A percentile compares a stretch with the other conserved stretches of the same genome.
These are phyloP conservation scores for Acrocera orbiculus DNA, from an alignment of 2,888 invertebrate species.

Conservation along the genomic window DNA sequence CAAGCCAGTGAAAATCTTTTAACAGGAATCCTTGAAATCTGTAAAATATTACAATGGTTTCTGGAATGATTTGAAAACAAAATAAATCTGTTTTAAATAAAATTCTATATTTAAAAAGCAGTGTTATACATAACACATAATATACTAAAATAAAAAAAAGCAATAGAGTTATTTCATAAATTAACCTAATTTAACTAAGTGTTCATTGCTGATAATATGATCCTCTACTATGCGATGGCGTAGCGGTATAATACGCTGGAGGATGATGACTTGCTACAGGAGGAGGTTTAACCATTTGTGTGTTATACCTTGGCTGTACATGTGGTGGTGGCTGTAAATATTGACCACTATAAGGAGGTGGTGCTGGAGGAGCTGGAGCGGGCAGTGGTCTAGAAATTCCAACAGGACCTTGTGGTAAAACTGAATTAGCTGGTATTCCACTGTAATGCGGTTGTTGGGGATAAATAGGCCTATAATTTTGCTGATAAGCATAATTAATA, in stretches of 20 bases:
- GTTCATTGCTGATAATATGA: conserved; percentile 13
- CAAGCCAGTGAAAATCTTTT: too few relatives aligned
- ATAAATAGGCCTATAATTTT: conserved; percentile 32
- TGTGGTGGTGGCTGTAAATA: background rate
- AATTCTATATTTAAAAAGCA: too few relatives aligned
- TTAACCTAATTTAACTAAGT: too few relatives aligned
- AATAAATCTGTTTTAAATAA: too few relatives aligned
- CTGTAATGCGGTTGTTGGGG: conserved; percentile 22
- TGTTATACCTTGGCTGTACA: conserved; percentile 1
- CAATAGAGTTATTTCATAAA: too few relatives aligned
- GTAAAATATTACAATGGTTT: too few relatives aligned
- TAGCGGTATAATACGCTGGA: background rate
- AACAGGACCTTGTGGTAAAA: conserved; percentile 19
- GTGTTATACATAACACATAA: too few relatives aligned
- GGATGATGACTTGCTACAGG: background rate
- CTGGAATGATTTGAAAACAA: too few relatives aligned
- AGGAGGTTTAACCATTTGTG: background rate
- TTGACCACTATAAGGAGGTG: background rate
- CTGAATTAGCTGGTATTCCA: conserved; percentile 15
- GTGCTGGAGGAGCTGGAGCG: conserved; percentile 31
- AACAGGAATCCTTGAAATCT: too few relatives aligned
- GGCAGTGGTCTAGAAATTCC: conserved; percentile 30
- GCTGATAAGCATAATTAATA: conserved; percentile 25
- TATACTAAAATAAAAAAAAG: too few relatives aligned
- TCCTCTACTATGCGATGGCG: conserved; percentile 8